Base-by-base conservation (phyloP, 1,140 invertebrate genomes). In the Diprion similis region DNA sequence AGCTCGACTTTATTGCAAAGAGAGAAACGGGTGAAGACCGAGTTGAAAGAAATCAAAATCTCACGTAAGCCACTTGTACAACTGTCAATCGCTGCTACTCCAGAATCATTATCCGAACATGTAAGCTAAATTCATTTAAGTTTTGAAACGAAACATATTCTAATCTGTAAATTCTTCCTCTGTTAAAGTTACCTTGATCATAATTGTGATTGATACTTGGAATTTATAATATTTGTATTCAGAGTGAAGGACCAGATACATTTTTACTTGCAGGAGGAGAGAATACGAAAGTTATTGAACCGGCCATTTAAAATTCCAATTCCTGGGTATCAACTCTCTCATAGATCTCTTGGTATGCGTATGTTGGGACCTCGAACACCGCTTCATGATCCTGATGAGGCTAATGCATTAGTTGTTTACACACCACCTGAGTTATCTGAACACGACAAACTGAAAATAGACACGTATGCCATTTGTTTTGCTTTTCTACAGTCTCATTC, bases 221-320 rank as follows among this genome's bases (percentile, higher is more conserved):
- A 45, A 71, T 24, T n/a, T 45, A n/a, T 67, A 68, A 71, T 75
- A 13, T 9, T 71, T 67, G 73, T 37, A 17, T 69, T 46, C 10
- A 17, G 45, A 77, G 17, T 10, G 45, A 51, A 46, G 46, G 68
- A 46, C 48, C 46, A 73, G n/a, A 72, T 72, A 70, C 73, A 37
- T 74, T 79, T 68, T 72, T 70, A 73, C 82, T 83, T 87, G 59
- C 85, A 96, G 92, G 95, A 96, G 87, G 89, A 90, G 67, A 86
- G 95, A 15, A 97, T 99, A 73, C 91, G 91, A 74, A 93, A 94
- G 79, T 92, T 98, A 76, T 82, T 99, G 1, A 93, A 91, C n/a
- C 95, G 94, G 82, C 96, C 97, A 8, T 99, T 99, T 82, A 96
- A 96, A 89, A 94, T 99, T 68, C 98, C 98, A 8, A 95, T 99